phyloP scores from a whole-genome alignment of 1,140 invertebrate genomes.

The Charaxes varanes region DNA sequence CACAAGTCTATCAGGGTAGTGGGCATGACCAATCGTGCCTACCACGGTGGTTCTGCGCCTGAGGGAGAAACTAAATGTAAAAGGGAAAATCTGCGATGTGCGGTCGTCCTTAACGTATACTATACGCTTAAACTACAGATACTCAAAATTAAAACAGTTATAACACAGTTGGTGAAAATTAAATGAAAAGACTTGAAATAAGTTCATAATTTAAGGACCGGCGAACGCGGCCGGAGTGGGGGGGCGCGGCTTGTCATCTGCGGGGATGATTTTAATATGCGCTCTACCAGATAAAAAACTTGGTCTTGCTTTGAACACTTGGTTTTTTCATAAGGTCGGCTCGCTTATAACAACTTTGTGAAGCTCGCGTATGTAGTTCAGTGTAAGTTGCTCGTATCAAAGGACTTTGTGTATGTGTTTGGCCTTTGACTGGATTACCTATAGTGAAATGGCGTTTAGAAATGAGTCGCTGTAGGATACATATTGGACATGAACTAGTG shows the following conservation, averaged over 20 bases:
- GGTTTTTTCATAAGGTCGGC: slow-evolving; percentile 17
- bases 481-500: too few relatives aligned
- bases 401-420: too few relatives aligned
- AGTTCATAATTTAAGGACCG: slow-evolving; percentile 34
- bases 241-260: slow-evolving; percentile 19
- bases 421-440: background rate
- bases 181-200: slow-evolving; percentile 29
- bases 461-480: too few relatives aligned
- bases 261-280: slow-evolving; percentile 29
- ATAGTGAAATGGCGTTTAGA: too few relatives aligned
- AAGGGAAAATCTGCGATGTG: too few relatives aligned
- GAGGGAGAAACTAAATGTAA: too few relatives aligned
- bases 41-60: too few relatives aligned
- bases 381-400: background rate
- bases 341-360: slow-evolving; percentile 18
- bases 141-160: slow-evolving; percentile 43
- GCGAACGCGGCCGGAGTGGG: slow-evolving; percentile 21
- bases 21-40: too few relatives aligned
- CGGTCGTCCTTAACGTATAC: too few relatives aligned
- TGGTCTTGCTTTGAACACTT: slow-evolving; percentile 21
- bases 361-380: background rate
- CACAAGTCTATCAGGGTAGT: too few relatives aligned
- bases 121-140: slow-evolving; percentile 32
- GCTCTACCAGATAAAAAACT: slow-evolving; percentile 20
- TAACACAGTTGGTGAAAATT: slow-evolving; percentile 21